Base-by-base conservation (phyloP, 2,113 vertebrate species). In the Anarhynchus alexandrinus region DNA sequence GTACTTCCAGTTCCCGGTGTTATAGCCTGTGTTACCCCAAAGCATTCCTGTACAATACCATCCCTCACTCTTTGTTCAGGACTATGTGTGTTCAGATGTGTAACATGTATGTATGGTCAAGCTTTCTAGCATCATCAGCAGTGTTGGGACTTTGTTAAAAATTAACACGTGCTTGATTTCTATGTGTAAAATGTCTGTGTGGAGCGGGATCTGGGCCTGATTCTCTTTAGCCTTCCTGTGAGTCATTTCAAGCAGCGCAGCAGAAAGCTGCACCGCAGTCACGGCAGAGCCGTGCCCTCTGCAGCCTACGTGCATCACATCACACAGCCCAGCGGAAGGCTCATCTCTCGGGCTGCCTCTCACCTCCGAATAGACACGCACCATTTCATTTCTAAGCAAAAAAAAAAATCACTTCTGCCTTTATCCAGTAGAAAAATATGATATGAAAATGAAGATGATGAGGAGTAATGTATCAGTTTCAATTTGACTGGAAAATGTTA, bases 241-340 rank as follows among this genome's bases (percentile, higher is more conserved):
- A 95, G 73, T 89, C 80, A 89, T 42, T 72, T 16, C 6, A 40
- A 13, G n/a, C 65, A 26, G 76, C 19, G 4, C 20, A 52, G 54
- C 49, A n/a, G 52, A n/a, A 52, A 27, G 52, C 83, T 57, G 36
- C 9, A 20, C 62, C 12, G 23, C 62, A 61, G 40, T 7, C 49
- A 6, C 6, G 2, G 86, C 52, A 12, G 55, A 91, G 23, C 10
- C 1, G 3, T 52, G 84, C 43, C 65, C 81, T 76, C 94, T 20
- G 69, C 86, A 91, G 94, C 73, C 94, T 97, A 97, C 94, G 96
- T 97, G 94, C 97, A 65, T 7, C 27, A 0, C 83, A 91, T 92
- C 96, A 95, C 95, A 82, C 49, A 94, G 71, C 55, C 42, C 90
- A 11, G 88, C 61, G 2, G 0, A 13, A 21, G 55, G 64, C 64